These are phyloP conservation scores for Eupithecia inturbata DNA, from an alignment of 2,888 invertebrate genomes.

Conservation along the genomic window DNA sequence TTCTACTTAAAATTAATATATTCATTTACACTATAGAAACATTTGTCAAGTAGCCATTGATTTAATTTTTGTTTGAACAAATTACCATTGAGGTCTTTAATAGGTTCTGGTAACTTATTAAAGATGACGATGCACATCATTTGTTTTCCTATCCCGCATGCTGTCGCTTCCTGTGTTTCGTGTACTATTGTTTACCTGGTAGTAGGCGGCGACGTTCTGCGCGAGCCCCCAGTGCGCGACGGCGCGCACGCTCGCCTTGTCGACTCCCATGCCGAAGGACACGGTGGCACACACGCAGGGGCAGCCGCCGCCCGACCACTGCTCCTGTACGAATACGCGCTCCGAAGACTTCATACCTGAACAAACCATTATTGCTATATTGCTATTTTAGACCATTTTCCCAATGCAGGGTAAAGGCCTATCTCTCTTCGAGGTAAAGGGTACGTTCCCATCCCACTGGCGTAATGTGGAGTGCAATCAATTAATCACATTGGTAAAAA, in stretches of 20 bases:
- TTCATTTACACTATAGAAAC: too few species aligned
- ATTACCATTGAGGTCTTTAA: too few species aligned
- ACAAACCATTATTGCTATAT: not conserved
- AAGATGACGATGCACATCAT: too few species aligned
- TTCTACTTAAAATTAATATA: too few species aligned
- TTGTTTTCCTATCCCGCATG: too few species aligned
- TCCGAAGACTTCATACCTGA: constrained; percentile 88
- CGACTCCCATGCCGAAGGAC: constrained; percentile 99
- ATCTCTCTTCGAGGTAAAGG: not conserved
- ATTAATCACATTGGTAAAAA: not conserved
- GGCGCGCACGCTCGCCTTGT: constrained; percentile 97
- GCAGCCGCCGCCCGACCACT: constrained; percentile 95
- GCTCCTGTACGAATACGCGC: constrained; percentile 91
- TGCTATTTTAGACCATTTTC: not conserved
- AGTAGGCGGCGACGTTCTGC: constrained; percentile 97
- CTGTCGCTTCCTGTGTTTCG: constrained; percentile 77
- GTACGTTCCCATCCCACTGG: not conserved
- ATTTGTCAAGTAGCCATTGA: too few species aligned
- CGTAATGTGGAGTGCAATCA: not conserved
- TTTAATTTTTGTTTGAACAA: too few species aligned
- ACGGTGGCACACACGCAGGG: constrained; percentile 98
- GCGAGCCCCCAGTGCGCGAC: constrained; percentile 99
- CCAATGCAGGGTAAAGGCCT: not conserved
- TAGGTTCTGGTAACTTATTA: too few species aligned
- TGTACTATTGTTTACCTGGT: constrained; percentile 82